Conservation (phyloP, 2,888 invertebrate genomes). For the Ichneumoninae sp. region DNA sequence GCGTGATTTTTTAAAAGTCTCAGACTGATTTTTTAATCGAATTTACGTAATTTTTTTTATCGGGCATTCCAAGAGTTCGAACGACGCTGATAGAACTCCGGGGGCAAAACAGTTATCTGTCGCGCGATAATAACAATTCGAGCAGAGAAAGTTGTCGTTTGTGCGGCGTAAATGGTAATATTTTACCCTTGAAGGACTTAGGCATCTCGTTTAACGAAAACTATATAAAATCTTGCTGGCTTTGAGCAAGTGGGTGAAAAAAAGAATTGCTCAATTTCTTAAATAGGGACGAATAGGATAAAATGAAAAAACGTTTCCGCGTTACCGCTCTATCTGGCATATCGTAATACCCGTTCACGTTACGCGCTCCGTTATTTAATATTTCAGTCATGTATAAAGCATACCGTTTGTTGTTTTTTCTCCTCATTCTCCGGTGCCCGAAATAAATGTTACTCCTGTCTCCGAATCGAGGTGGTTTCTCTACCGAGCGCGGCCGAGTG, state of each 20-base stretch:
- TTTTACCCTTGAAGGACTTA: background rate
- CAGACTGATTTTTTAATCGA: background rate
- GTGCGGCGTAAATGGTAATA: background rate
- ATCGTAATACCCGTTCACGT: background rate
- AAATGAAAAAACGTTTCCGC: slow-evolving; percentile 24
- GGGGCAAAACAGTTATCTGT: background rate
- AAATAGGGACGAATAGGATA: background rate
- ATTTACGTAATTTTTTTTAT: background rate
- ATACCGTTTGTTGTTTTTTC: background rate
- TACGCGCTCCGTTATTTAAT: background rate
- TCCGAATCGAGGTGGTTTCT: background rate
- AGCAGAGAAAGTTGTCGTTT: background rate
- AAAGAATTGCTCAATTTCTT: slow-evolving; percentile 27
- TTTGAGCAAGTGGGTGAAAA: background rate
- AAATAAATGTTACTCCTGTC: background rate
- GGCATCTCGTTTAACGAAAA: background rate
- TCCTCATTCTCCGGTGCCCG: background rate
- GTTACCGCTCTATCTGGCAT: background rate
- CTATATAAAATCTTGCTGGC: background rate
- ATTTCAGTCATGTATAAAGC: slow-evolving; percentile 1
- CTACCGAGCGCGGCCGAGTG: background rate
- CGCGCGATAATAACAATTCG: background rate
- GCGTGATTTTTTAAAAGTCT: background rate
- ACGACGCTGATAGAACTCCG: background rate
- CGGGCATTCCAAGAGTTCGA: background rate